These are phyloP conservation scores for Macquaria australasica DNA, from an alignment of 2,113 vertebrate genomes.

Conservation along the genomic window DNA sequence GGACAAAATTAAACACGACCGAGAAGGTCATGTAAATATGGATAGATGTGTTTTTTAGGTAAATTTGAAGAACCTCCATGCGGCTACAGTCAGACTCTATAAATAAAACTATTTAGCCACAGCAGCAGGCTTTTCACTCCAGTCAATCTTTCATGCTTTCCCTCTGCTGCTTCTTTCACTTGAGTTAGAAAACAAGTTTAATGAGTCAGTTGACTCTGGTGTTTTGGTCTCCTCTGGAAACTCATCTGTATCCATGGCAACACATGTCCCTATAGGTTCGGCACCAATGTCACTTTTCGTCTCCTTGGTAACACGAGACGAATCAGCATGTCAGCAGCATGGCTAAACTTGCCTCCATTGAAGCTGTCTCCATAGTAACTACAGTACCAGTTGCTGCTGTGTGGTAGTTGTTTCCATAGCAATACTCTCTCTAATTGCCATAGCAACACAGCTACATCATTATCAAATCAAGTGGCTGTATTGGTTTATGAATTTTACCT, in stretches of 20 bases:
- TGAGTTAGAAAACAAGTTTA: conserved; percentile 27
- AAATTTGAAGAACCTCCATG: not conserved
- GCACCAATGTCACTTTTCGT: conserved; percentile 25
- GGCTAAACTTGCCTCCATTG: conserved; percentile 19
- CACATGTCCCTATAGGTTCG: conserved; percentile 38
- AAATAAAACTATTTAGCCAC: conserved; percentile 50
- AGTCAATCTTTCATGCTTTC: conserved; percentile 48
- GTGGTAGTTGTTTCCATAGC: conserved; percentile 40
- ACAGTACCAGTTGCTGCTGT: conserved; percentile 33
- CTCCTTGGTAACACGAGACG: conserved; percentile 33
- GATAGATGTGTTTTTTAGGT: conserved; percentile 22
- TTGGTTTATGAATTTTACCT: not conserved
- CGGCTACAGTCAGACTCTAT: not conserved
- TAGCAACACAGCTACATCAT: conserved; percentile 37
- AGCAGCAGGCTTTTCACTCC: conserved; percentile 26
- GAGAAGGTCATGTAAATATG: conserved; percentile 12
- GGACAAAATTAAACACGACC: not conserved
- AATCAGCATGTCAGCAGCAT: conserved; percentile 41
- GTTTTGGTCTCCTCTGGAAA: conserved; percentile 20
- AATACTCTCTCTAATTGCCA: conserved; percentile 33
- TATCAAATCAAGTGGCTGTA: not conserved
- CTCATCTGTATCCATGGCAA: conserved; percentile 57
- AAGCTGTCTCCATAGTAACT: conserved; percentile 63
- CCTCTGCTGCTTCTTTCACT: conserved; percentile 1
- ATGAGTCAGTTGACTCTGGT: conserved; percentile 26